A percentile compares a stretch with the other conserved stretches of the same genome.
Conservation (phyloP, 2,888 invertebrate species). For the Augiades crinisus region DNA sequence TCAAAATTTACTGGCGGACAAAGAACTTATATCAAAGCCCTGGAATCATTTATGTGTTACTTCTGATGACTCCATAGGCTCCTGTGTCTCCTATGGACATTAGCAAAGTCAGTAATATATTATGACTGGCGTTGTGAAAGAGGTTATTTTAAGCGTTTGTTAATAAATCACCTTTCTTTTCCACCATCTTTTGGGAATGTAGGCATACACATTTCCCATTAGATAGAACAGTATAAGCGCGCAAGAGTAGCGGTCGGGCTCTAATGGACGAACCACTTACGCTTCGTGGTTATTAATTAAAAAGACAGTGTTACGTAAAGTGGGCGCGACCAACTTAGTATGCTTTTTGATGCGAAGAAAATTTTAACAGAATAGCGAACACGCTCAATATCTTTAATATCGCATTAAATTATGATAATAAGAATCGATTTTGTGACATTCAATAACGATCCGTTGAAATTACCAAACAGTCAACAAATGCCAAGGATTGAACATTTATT, state of each 20-base stretch:
- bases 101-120: too few relatives aligned
- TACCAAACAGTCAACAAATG: neutral
- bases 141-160: too few relatives aligned
- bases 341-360: neutral
- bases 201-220: neutral
- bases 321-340: neutral
- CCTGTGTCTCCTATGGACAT: too few relatives aligned
- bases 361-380: neutral
- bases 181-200: too few relatives aligned
- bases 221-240: neutral
- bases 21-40: too few relatives aligned
- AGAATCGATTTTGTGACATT: neutral
- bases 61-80: too few relatives aligned
- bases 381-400: neutral
- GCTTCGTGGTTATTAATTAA: constrained; percentile 1
- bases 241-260: neutral
- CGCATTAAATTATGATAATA: neutral
- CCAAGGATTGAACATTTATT: constrained; percentile 1
- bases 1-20: too few relatives aligned
- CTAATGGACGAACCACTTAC: neutral
- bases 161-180: too few relatives aligned
- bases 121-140: too few relatives aligned
- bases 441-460: neutral
- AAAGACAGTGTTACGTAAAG: neutral
- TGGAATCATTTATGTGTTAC: too few relatives aligned